Conservation (phyloP, 2,888 invertebrate species). For the Melipona bicolor region DNA sequence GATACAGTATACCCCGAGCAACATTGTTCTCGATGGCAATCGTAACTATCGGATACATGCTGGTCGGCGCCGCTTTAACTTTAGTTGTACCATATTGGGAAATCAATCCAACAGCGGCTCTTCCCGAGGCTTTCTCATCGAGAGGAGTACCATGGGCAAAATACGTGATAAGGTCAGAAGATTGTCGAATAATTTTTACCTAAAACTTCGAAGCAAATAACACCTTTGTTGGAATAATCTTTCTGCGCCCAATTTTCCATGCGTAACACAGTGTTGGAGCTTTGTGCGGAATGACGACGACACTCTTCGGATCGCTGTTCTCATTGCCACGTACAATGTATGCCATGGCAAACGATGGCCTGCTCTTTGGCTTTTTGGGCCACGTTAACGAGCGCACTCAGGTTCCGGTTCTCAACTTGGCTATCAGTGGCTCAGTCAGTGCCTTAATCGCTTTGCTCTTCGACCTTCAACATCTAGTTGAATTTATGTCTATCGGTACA, state of each 20-base stretch:
- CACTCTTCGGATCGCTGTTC: slow-evolving; percentile 93
- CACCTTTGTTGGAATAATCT: background rate
- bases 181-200: background rate
- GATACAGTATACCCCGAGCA: slow-evolving; percentile 92
- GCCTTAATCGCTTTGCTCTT: slow-evolving; percentile 93
- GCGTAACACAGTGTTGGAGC: slow-evolving; percentile 89
- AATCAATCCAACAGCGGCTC: slow-evolving; percentile 91
- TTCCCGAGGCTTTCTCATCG: slow-evolving; percentile 92
- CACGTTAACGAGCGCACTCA: slow-evolving; percentile 92
- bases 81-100: slow-evolving; percentile 91
- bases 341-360: slow-evolving; percentile 95
- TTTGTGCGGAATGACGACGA: slow-evolving; percentile 96
- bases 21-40: slow-evolving; percentile 92
- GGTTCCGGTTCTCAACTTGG: slow-evolving; percentile 91
- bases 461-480: slow-evolving; percentile 95
- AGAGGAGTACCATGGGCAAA: slow-evolving; percentile 93
- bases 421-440: slow-evolving; percentile 91
- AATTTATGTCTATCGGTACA: slow-evolving; percentile 97
- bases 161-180: slow-evolving; percentile 85
- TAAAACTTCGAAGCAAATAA: background rate
- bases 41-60: slow-evolving; percentile 92
- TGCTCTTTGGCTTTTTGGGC: slow-evolving; percentile 92
- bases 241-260: background rate
- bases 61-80: slow-evolving; percentile 93
- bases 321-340: slow-evolving; percentile 94